These are phyloP conservation scores for Myotis pilosus DNA, from an alignment of 2,797 vertebrate genomes.

Conservation along the genomic window DNA sequence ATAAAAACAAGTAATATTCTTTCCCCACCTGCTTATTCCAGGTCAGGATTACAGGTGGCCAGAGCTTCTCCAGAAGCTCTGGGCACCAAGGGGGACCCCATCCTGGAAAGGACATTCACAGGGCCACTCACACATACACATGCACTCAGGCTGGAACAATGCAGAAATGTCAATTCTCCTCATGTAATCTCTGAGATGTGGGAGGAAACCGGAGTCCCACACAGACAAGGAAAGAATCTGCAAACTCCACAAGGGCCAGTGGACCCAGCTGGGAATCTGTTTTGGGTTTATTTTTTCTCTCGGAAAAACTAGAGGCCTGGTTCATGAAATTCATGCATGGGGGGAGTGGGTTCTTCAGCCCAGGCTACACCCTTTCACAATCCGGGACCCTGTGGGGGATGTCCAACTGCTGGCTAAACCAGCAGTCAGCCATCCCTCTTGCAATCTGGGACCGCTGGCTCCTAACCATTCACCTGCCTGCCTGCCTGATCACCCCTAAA, in stretches of 20 bases:
- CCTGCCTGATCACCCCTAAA: no score
- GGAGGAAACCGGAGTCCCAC: background rate
- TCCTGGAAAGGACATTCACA: background rate
- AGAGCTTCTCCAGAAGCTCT: background rate
- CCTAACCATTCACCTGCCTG: no score
- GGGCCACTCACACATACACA: background rate
- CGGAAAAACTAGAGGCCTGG: background rate
- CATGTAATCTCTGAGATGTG: background rate
- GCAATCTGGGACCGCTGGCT: fast-evolving
- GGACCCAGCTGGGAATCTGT: background rate
- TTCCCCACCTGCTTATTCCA: background rate
- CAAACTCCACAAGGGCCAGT: background rate
- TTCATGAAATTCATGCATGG: no score
- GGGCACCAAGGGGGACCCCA: no score
- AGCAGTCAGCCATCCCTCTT: no score
- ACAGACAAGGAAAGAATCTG: background rate
- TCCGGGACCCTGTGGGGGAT: no score
- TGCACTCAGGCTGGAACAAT: background rate
- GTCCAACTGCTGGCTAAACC: no score
- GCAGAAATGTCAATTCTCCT: background rate
- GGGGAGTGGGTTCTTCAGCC: no score
- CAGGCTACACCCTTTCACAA: no score
- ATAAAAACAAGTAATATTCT: background rate
- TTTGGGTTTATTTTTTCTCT: no score
- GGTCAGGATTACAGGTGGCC: background rate